Evolutionary conservation across 2,113 vertebrate genomes (phyloP), one percentile per base, ranked within the genome.

Genomic region (Melanerpes formicivorus): DNA sequence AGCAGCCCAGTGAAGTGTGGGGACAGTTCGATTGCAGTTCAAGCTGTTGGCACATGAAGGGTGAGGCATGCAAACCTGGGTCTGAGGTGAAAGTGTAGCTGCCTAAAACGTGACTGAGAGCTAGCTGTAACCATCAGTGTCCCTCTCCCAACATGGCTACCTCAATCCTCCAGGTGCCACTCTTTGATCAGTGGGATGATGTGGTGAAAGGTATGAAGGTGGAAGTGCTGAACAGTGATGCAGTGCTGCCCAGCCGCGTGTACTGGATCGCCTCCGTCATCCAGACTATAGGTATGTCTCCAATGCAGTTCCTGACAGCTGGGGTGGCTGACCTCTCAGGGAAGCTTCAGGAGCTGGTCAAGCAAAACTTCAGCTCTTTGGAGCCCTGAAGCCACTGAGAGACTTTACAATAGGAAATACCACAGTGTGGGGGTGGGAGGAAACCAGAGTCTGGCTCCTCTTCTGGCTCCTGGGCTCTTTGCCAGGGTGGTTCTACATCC

Each of bases 191-290:
- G 71, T 99, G 99, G 99, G 99, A 99, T 8, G 98, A 99, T 40
- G 97, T 99, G 90, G 81, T 95, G 6, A 97, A 98, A 54, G 99
- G 99, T 34, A 98, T 99, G 97, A 99, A 98, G 91, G 98, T 99
- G 88, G 99, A 99, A 96, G 98, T 99, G 62, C 96, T 99, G 90
- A 99, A 99, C 97, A 98, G 94, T 1, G 98, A 99, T 3, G 98
- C 99, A 0, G 97, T 99, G 73, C 98, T 99, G 63, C 98, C 98
- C 91, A 99, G 98, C 91, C 98, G 99, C 21, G 99, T 99, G 52
- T 99, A 99, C 97, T 99, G 99, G 99, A 99, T 99, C 5, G 99
- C 99, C 4, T 98, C 98, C 0, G 97, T 99, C 95, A 97, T 99
- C 84, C 98, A 98, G 90, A 92, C 98, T 2, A 98, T 99, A 95